Conservation (phyloP, 2,888 invertebrate species). For the Spisula subtruncata region DNA sequence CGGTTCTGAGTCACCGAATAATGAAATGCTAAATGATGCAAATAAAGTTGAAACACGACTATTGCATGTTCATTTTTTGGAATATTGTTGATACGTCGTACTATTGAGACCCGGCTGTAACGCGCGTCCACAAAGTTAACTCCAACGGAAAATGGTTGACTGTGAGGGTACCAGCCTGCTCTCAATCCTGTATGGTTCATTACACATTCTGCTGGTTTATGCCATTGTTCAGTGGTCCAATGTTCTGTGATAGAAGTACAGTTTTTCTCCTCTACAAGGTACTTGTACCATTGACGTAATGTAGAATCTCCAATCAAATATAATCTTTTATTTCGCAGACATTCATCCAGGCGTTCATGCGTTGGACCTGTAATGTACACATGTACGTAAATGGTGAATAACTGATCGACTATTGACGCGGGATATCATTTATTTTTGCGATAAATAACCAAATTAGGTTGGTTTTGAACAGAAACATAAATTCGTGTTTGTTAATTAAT, state of each 20-base stretch:
- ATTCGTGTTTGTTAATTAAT: no score
- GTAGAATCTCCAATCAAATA: slow-evolving; percentile 50
- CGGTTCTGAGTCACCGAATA: slow-evolving; percentile 9
- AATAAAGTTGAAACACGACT: neutral
- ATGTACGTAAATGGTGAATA: neutral
- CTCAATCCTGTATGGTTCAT: neutral
- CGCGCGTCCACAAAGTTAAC: neutral
- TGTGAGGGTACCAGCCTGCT: neutral
- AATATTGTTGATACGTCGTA: neutral
- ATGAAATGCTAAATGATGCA: neutral
- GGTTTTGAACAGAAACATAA: no score
- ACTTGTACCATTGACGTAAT: slow-evolving; percentile 40
- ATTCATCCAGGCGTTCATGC: neutral
- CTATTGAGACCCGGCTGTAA: neutral
- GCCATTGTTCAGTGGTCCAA: neutral
- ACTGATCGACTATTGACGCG: no score
- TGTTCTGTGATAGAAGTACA: neutral
- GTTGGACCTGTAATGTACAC: neutral
- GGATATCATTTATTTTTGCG: no score
- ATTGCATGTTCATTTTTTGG: neutral
- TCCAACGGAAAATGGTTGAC: neutral
- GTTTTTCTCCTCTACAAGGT: neutral
- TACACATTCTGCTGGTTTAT: neutral
- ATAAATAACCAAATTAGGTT: no score
- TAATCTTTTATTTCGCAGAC: slow-evolving; percentile 41